Evolutionary conservation across 2,888 invertebrate genomes (phyloP).

Genomic region (Lottia scabra): DNA sequence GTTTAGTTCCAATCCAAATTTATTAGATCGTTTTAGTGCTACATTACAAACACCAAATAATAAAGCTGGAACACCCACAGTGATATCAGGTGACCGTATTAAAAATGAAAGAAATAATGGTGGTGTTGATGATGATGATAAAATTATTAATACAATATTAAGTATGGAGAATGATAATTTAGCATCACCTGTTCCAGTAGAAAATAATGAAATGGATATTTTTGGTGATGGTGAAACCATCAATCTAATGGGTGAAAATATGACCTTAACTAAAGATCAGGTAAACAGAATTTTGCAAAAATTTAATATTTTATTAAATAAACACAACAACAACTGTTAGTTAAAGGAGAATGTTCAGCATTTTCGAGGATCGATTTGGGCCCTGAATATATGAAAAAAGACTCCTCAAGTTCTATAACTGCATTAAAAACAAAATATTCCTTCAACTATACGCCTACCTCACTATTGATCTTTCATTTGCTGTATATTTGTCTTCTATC

Average conservation of each 20-base stretch:
- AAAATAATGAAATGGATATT: slow-evolving; percentile 16
- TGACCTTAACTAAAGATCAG: slow-evolving; percentile 57
- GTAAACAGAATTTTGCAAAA: slow-evolving; percentile 34
- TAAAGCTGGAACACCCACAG: not conserved
- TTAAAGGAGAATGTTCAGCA: too few species aligned
- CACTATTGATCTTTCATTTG: too few species aligned
- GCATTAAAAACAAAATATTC: too few species aligned
- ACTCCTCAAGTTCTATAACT: too few species aligned
- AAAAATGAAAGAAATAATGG: not conserved
- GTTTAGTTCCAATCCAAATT: not conserved
- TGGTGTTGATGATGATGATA: slow-evolving; percentile 38
- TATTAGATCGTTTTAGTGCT: not conserved
- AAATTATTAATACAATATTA: slow-evolving; percentile 57
- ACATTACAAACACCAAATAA: not conserved
- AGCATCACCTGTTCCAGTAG: slow-evolving; percentile 26
- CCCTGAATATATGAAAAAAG: too few species aligned
- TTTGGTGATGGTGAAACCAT: slow-evolving; percentile 26
- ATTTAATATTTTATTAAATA: too few species aligned
- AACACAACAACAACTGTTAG: too few species aligned
- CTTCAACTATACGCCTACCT: too few species aligned
- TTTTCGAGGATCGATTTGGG: too few species aligned
- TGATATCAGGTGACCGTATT: not conserved
- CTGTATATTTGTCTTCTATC: too few species aligned
- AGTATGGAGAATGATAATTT: slow-evolving; percentile 54
- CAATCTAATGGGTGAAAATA: slow-evolving; percentile 41